Percentiles rank a stretch among this genome's conserved stretches.
phyloP scores from a whole-genome alignment of 1,140 invertebrate species.

The Ostrea edulis region DNA sequence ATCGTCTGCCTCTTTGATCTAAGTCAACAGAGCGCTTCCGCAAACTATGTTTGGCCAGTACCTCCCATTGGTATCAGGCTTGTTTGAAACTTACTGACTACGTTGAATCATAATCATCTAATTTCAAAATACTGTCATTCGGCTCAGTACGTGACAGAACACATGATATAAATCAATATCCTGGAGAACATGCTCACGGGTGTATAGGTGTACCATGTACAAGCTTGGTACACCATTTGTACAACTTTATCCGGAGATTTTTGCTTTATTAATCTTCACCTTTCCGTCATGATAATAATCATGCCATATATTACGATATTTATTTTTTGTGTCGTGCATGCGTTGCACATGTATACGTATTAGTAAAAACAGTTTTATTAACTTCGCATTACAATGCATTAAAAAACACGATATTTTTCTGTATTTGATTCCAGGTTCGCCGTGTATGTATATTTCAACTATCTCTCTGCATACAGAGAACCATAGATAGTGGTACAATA shows the following conservation, averaged over 20 bases:
- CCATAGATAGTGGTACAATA: too few species aligned
- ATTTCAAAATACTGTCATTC: constrained; percentile 17
- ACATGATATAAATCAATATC: neutral
- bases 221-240: neutral
- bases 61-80: neutral
- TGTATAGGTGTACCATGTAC: neutral
- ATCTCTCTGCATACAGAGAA: neutral
- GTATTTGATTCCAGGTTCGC: too few species aligned
- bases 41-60: constrained; percentile 17
- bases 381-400: too few species aligned
- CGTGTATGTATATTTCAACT: neutral
- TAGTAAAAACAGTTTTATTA: too few species aligned
- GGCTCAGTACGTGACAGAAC: neutral
- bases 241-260: neutral
- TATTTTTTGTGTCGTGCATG: too few species aligned
- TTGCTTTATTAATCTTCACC: neutral
- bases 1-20: constrained; percentile 33
- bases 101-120: constrained; percentile 27
- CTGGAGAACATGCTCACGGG: too few species aligned
- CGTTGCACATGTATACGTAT: too few species aligned
- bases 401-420: too few species aligned
- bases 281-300: neutral
- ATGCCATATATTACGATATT: too few species aligned
- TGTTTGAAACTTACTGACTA: constrained; percentile 1
- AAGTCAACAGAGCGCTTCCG: constrained; percentile 28